A percentile compares a stretch with the other conserved stretches of the same genome.
These are phyloP conservation scores for Plecotus auritus DNA, from an alignment of 2,113 vertebrate genomes.

Conservation along the genomic window DNA sequence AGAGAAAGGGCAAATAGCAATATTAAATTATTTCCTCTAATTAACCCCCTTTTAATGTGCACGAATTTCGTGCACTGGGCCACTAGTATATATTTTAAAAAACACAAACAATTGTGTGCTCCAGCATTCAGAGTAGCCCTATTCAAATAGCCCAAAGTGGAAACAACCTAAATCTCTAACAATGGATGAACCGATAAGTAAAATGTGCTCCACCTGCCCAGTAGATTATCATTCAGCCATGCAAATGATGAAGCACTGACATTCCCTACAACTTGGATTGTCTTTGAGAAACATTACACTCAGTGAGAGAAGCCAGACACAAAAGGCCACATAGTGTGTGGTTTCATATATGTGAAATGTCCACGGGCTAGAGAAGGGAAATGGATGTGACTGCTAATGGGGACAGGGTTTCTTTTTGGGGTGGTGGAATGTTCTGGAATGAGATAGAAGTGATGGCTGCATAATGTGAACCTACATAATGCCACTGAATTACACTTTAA, in stretches of 20 bases:
- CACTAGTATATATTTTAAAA: too few relatives aligned
- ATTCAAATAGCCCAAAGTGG: not conserved
- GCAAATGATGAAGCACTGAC: not conserved
- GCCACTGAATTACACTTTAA: not conserved
- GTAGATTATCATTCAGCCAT: accelerated
- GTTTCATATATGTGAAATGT: not conserved
- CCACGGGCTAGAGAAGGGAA: too few relatives aligned
- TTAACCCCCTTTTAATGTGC: too few relatives aligned
- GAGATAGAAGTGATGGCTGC: not conserved
- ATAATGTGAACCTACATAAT: not conserved
- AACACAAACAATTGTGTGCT: not conserved
- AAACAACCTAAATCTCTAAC: not conserved
- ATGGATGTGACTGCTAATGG: too few relatives aligned
- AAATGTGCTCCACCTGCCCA: not conserved
- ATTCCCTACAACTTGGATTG: not conserved
- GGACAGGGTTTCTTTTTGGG: not conserved
- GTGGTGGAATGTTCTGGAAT: not conserved
- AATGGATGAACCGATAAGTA: not conserved
- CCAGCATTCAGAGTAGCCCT: not conserved
- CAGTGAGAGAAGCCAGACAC: not conserved
- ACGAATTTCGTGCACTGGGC: too few relatives aligned
- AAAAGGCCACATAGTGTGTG: not conserved
- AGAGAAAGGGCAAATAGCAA: too few relatives aligned
- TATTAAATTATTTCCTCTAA: too few relatives aligned
- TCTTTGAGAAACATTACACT: not conserved